These are phyloP conservation scores for Oreochromis mossambicus DNA, from an alignment of 2,797 vertebrate species.

Conservation along the genomic window DNA sequence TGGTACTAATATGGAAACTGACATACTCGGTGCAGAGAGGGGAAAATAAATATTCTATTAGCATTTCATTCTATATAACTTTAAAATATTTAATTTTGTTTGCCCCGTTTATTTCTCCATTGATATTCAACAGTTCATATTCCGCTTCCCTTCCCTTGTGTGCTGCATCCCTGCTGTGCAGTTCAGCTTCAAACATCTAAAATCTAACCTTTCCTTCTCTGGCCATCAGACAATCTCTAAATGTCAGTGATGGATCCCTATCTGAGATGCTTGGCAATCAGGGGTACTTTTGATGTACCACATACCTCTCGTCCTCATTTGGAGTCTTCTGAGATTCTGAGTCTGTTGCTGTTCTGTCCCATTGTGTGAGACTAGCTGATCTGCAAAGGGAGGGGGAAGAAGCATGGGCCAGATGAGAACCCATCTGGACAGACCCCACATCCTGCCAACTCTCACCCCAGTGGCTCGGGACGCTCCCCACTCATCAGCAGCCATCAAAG, in stretches of 20 bases:
- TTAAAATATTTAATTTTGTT: conserved; percentile 9
- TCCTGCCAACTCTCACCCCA: conserved; percentile 67
- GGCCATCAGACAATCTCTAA: conserved; percentile 66
- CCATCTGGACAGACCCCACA: conserved; percentile 68
- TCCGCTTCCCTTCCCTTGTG: not conserved
- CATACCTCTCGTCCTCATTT: conserved; percentile 57
- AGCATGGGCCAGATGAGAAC: conserved; percentile 59
- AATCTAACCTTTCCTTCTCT: conserved; percentile 70
- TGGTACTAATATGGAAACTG: conserved; percentile 33
- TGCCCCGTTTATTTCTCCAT: not conserved
- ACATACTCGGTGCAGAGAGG: not conserved
- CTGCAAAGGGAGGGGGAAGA: not conserved
- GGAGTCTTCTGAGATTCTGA: conserved; percentile 37
- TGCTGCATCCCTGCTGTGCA: conserved; percentile 14
- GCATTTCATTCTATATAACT: conserved; percentile 14
- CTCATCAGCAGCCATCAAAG: conserved; percentile 69
- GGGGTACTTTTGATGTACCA: conserved; percentile 55
- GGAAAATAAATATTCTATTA: conserved; percentile 33
- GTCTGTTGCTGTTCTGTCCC: conserved; percentile 23
- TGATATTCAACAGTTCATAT: conserved; percentile 32
- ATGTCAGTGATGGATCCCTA: conserved; percentile 67
- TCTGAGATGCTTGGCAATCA: conserved; percentile 53
- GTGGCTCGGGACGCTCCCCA: conserved; percentile 39
- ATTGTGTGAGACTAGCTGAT: conserved; percentile 29
- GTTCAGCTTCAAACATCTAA: conserved; percentile 58